These are phyloP conservation scores for Semaprochilodus insignis DNA, from an alignment of 2,797 vertebrate genomes.

Conservation along the genomic window DNA sequence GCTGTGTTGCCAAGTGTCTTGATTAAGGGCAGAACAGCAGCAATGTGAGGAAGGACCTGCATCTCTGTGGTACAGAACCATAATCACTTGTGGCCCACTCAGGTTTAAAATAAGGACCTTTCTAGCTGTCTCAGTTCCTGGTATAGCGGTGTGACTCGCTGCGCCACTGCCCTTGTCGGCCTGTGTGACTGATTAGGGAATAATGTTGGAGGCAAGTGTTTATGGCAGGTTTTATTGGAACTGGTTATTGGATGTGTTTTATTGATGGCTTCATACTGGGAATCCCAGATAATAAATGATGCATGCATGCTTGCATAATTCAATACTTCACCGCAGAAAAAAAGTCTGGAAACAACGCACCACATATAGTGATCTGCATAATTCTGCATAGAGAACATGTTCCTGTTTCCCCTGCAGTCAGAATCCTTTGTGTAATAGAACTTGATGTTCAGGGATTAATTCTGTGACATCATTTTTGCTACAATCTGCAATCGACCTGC, in stretches of 20 bases:
- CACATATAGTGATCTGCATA: conserved; percentile 10
- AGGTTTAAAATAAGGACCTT: not conserved
- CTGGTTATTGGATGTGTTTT: conserved; percentile 60
- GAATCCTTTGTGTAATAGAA: conserved; percentile 34
- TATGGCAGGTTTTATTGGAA: conserved; percentile 58
- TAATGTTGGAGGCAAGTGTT: conserved; percentile 45
- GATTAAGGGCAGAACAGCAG: conserved; percentile 7
- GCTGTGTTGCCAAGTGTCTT: conserved; percentile 5
- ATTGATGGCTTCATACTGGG: conserved; percentile 52
- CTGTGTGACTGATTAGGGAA: conserved; percentile 46
- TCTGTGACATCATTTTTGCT: conserved; percentile 9
- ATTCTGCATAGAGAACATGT: conserved; percentile 29
- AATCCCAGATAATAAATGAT: conserved; percentile 58
- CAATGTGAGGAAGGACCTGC: not conserved
- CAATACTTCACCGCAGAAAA: conserved; percentile 42
- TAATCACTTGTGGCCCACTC: conserved; percentile 13
- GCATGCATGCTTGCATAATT: conserved; percentile 56
- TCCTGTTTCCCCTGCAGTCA: conserved; percentile 29
- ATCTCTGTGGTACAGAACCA: not conserved
- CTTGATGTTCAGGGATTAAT: conserved; percentile 38
- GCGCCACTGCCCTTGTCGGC: conserved; percentile 5
- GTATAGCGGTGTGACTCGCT: conserved; percentile 17
- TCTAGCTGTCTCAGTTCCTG: not conserved
- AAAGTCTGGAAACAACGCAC: conserved; percentile 28
- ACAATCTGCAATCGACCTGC: conserved; percentile 32